Evolutionary conservation across 1,140 invertebrate genomes (phyloP).

Genomic region (Samia ricini): DNA sequence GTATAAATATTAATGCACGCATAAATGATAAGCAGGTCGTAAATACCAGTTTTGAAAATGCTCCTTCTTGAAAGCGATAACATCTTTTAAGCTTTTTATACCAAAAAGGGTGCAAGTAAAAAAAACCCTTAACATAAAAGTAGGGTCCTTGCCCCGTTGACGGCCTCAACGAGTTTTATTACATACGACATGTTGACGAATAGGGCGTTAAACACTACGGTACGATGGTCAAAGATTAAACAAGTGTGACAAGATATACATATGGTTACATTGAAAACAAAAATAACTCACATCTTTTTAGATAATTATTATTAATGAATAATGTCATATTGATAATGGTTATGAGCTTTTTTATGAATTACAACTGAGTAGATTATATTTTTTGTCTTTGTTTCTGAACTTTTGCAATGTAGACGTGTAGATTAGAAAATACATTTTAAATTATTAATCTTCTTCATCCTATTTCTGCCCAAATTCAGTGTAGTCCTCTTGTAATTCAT

Average conservation of each 20-base stretch:
- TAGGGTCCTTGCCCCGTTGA: conserved; percentile 55
- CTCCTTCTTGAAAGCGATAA: conserved; percentile 52
- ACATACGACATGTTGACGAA: conserved; percentile 57
- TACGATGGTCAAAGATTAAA: conserved; percentile 22
- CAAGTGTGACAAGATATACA: background rate
- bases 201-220: conserved; percentile 37
- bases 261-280: background rate
- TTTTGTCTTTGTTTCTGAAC: too few species aligned
- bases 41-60: conserved; percentile 52
- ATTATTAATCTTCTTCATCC: too few species aligned
- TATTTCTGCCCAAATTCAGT: too few species aligned
- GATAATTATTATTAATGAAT: too few species aligned
- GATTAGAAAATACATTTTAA: too few species aligned
- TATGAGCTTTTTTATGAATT: too few species aligned
- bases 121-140: conserved; percentile 47
- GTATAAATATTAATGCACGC: conserved; percentile 18
- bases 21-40: conserved; percentile 54
- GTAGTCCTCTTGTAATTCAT: too few species aligned
- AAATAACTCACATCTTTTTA: too few species aligned
- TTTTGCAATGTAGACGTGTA: too few species aligned
- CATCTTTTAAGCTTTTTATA: conserved; percentile 46
- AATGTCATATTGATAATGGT: too few species aligned
- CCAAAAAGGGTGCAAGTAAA: conserved; percentile 51
- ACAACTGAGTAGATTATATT: too few species aligned
- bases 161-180: conserved; percentile 60